These are phyloP conservation scores for Nyleta sp. DNA, from an alignment of 2,888 invertebrate species.

Conservation along the genomic window DNA sequence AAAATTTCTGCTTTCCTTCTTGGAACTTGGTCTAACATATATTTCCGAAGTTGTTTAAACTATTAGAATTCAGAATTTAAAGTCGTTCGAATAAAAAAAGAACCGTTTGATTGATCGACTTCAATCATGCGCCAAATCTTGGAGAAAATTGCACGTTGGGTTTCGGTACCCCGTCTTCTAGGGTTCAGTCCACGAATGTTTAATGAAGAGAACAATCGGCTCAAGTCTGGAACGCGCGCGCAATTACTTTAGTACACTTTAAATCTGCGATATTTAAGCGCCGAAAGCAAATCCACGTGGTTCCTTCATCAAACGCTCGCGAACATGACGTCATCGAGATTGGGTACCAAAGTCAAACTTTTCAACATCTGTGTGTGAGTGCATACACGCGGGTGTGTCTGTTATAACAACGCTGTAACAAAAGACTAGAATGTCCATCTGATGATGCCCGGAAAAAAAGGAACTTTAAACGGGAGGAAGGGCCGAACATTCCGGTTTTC, in stretches of 20 bases:
- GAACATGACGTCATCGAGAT: constrained; percentile 24
- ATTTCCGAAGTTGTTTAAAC: no score
- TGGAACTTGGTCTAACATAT: no score
- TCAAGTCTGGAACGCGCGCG: background rate
- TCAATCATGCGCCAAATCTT: background rate
- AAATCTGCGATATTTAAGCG: no score
- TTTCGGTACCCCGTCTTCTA: constrained; percentile 30
- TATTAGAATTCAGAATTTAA: no score
- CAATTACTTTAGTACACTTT: no score
- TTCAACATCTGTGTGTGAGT: constrained; percentile 67
- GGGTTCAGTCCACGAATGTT: constrained; percentile 22
- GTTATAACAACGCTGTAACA: constrained; percentile 43
- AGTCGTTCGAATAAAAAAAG: no score
- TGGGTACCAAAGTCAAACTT: constrained; percentile 59
- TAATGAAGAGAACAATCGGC: constrained; percentile 26
- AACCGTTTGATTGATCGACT: no score
- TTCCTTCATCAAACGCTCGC: constrained; percentile 41
- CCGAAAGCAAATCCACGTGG: background rate
- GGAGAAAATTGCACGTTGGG: constrained; percentile 16
- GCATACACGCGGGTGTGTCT: constrained; percentile 63
- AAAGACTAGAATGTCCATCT: constrained; percentile 22
- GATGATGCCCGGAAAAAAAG: background rate
- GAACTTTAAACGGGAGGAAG: no score
- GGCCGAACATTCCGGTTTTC: background rate
- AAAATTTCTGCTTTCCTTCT: background rate